Percentiles rank a stretch among this genome's conserved stretches.
Conservation (phyloP, 1,140 invertebrate species). For the Hormaphis cornu region DNA sequence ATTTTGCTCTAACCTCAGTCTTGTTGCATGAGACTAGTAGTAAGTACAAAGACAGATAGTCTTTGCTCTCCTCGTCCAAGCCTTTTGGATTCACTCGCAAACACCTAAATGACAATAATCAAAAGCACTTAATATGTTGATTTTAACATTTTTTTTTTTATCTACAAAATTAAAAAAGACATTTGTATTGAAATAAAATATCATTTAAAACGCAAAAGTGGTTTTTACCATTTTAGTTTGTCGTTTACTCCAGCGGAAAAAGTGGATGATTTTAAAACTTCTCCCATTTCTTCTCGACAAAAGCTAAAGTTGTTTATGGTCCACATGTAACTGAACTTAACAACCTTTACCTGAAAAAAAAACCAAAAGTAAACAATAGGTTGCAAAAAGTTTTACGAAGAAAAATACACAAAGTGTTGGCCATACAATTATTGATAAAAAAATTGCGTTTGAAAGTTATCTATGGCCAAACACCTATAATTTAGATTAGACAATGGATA, state of each 20-base stretch:
- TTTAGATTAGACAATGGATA: background rate
- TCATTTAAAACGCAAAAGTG: too few species aligned
- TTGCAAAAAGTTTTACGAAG: background rate
- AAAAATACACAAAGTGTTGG: background rate
- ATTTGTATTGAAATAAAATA: background rate
- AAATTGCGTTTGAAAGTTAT: background rate
- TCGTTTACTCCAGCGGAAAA: slow-evolving; percentile 98
- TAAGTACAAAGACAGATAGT: slow-evolving; percentile 97
- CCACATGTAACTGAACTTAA: slow-evolving; percentile 99
- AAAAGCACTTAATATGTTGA: too few species aligned
- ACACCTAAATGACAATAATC: slow-evolving; percentile 83
- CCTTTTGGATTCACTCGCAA: slow-evolving; percentile 98
- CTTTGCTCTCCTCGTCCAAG: slow-evolving; percentile 98
- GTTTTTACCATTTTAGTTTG: slow-evolving; percentile 91
- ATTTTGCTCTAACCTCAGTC: slow-evolving; percentile 98
- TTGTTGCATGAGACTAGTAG: slow-evolving; percentile 98
- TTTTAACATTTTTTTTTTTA: too few species aligned
- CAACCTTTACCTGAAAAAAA: slow-evolving; percentile 86
- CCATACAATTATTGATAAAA: slow-evolving; percentile 8
- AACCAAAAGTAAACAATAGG: background rate
- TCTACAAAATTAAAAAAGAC: background rate
- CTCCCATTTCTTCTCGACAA: slow-evolving; percentile 98
- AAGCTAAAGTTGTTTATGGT: slow-evolving; percentile 99
- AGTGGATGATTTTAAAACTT: slow-evolving; percentile 97
- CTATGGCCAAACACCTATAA: background rate